Evolutionary conservation across 2,797 vertebrate species (phyloP).

Genomic region (Lycodopsis pacificus): DNA sequence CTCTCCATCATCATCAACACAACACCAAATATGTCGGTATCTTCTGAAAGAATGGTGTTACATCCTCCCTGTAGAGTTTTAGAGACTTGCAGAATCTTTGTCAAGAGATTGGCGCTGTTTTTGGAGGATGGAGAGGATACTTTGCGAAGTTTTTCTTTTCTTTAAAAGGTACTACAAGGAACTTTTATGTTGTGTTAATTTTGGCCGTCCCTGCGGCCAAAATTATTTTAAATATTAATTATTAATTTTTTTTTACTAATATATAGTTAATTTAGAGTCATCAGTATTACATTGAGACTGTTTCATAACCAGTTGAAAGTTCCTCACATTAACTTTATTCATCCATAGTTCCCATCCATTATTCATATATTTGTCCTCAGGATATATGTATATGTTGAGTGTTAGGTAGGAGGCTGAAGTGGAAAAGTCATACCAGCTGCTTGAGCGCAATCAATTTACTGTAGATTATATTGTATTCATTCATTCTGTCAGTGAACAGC

Average conservation of each 20-base stretch:
- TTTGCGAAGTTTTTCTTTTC: not conserved
- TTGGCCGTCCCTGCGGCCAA: too few relatives aligned
- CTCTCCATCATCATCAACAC: not conserved
- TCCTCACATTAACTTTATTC: not conserved
- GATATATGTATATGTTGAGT: not conserved
- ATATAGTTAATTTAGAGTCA: not conserved
- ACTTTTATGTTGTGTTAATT: too few relatives aligned
- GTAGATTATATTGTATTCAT: constrained; percentile 29
- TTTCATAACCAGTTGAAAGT: not conserved
- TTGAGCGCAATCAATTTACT: constrained; percentile 24
- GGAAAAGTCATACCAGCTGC: constrained; percentile 10
- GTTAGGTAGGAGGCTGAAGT: not conserved
- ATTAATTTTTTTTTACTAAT: too few relatives aligned
- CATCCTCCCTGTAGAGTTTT: not conserved
- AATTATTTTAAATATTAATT: too few relatives aligned
- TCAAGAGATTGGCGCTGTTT: not conserved
- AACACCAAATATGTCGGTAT: not conserved
- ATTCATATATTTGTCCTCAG: constrained; percentile 1
- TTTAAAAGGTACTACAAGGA: too few relatives aligned
- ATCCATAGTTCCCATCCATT: not conserved
- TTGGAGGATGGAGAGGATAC: not conserved
- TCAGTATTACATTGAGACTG: not conserved
- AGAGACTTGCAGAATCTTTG: not conserved
- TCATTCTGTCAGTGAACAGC: constrained; percentile 48
- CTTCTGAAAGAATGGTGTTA: not conserved